Base-by-base conservation (phyloP, 1,140 invertebrate species). In the Bombus sibiricus region DNA sequence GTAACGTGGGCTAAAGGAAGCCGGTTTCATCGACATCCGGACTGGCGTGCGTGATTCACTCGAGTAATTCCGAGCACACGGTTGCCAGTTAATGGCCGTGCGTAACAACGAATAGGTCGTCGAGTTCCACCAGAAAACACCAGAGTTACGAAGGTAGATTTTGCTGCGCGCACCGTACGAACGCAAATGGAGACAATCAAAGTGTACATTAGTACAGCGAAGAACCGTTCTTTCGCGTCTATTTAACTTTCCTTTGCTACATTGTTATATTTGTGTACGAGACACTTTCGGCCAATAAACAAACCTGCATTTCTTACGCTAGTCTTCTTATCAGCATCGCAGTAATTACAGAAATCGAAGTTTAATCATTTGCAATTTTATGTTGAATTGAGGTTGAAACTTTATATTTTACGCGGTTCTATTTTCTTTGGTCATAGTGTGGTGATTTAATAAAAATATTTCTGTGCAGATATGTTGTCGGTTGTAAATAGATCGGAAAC, bases 1-100 rank as follows among this genome's bases (percentile, higher is more conserved):
- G 72, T 47, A 64, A 62, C 22, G 43, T 39, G 22, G 22, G 18
- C 15, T 28, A 66, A 83, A 84, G 75, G 75, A 84, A 84, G 82
- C 82, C 75, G 75, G 75, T 79, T 66, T 79, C 47, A 47, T 43
- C 37, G 74, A 32, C 62, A 43, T 47, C 73, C 59, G 72, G 73
- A 64, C 62, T 12, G 57, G 25, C 53, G 81, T 41, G 74, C 82
- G 82, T 84, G 82, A 84, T 84, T 84, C 82, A 71, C 82, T 79
- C 83, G 68, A 84, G 83, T 71, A 47, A 80, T 80, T 84, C 83
- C 62, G 68, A 84, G 62, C 68, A 25, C 64, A 72, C 64, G 75
- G 34, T 1, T 37, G 59, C 64, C 76, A 28, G 76, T 78, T 80
- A 79, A 79, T 72, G 69, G 43, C 5, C 18, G 37, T 59, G 83